Percentiles rank a stretch among this genome's conserved stretches.
Evolutionary conservation across 2,888 invertebrate species (phyloP).

Genomic region (Heliconius cydno): DNA sequence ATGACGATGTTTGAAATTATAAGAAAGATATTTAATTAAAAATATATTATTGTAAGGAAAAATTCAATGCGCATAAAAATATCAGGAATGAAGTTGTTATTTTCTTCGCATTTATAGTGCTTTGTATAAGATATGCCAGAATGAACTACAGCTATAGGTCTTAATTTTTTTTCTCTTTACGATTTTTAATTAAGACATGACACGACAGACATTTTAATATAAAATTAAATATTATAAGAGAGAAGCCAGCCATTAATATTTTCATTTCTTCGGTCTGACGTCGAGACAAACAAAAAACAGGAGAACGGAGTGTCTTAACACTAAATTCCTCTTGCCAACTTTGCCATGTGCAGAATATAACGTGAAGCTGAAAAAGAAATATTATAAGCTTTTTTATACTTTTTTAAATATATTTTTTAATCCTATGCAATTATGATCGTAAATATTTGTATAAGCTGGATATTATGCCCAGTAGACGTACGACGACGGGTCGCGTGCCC

Average conservation of each 20-base stretch:
- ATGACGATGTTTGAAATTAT: background rate
- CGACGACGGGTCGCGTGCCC: conserved; percentile 40
- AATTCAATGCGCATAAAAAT: background rate
- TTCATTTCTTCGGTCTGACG: background rate
- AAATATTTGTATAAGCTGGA: conserved; percentile 31
- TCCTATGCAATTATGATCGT: background rate
- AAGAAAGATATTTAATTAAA: background rate
- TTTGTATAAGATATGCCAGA: background rate
- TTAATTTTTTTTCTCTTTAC: background rate
- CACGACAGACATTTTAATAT: too few species aligned
- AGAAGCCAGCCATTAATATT: background rate
- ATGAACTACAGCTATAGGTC: background rate
- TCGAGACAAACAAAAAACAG: background rate
- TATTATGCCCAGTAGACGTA: conserved; percentile 38
- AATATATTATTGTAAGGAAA: background rate
- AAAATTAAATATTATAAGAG: too few species aligned
- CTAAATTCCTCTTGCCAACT: background rate
- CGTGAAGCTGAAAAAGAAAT: background rate
- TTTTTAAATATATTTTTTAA: background rate
- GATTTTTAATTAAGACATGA: background rate
- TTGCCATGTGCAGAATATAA: too few species aligned
- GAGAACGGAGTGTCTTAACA: background rate
- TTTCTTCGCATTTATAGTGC: background rate
- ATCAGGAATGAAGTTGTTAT: background rate
- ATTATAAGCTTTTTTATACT: background rate